Base-by-base conservation (phyloP, 1,140 invertebrate species). In the Leguminivora glycinivorella region DNA sequence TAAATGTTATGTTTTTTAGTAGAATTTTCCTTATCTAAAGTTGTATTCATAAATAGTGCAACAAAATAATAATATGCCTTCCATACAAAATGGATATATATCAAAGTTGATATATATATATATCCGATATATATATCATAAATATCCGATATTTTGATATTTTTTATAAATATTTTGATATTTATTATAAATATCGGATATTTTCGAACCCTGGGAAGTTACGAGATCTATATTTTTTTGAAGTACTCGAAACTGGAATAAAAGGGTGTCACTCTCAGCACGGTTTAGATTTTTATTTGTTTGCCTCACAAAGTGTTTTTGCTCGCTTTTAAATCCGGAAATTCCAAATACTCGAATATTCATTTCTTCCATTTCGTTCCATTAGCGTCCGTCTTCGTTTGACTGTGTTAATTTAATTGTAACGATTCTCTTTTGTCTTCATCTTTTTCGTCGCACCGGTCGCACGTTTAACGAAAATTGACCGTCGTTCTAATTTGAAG, bases 401-500 rank as follows among this genome's bases (percentile, higher is more conserved):
- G 58, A 34, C 58, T 63, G 58, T 63, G 25, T 63, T 63, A 63
- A 63, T 63, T 63, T 63, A 63, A 63, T 63, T 63, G 31, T 63
- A 63, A 63, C 58, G 58, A 63, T 63, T 34, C 58, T 63, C 25
- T 29, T 26, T 63, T 63, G 58, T 63, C 58, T 63, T 34, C 26
- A 63, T 63, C 58, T 17, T 63, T 63, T 63, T 17, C n/a, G 58
- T 63, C n/a, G 58, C 58, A 34, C 14, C 9, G 6, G 58, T 63
- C n/a, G 58, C 58, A 34, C 14, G 26, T 31, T 63, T 31, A 29
- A 29, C 26, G 58, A 63, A 31, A 63, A 63, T 52, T 63, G 58
- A 31, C n/a, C 29, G 25, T 63, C 6, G 26, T 29, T 60, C 22
- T 26, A 60, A 60, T 29, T 63, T 63, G 7, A 63, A 63, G 3